phyloP scores from a whole-genome alignment of 1,140 invertebrate genomes.

The Bombus huntii region DNA sequence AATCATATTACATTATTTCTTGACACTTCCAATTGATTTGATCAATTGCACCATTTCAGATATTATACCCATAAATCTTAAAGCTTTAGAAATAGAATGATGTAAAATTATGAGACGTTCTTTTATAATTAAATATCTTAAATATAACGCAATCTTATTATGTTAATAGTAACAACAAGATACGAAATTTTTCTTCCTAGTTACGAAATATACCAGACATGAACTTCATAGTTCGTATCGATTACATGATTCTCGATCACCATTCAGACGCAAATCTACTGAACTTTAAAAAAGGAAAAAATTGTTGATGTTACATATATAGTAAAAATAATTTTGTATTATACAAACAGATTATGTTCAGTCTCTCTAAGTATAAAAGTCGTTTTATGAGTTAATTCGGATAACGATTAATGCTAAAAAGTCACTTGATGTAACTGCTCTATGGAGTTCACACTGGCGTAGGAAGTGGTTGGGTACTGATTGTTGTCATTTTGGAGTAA shows the following conservation, averaged over 20 bases:
- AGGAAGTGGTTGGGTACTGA: conserved; percentile 79
- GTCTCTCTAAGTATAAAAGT: conserved; percentile 59
- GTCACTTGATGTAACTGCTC: conserved; percentile 54
- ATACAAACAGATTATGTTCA: conserved; percentile 26
- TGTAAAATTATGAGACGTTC: conserved; percentile 44
- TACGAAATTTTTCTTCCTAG: conserved; percentile 43
- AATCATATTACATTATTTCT: conserved; percentile 18
- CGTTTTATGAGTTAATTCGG: conserved; percentile 31
- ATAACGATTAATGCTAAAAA: conserved; percentile 52
- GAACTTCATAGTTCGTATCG: conserved; percentile 51
- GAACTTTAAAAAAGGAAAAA: background rate
- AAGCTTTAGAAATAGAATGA: conserved; percentile 28
- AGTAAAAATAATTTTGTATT: conserved; percentile 23
- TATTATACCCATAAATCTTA: conserved; percentile 6
- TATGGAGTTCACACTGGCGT: conserved; percentile 78
- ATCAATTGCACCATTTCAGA: background rate
- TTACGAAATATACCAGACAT: conserved; percentile 48
- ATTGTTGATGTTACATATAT: background rate
- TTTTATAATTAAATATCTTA: conserved; percentile 61
- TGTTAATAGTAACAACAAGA: conserved; percentile 33
- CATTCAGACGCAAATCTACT: background rate
- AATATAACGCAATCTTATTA: conserved; percentile 29
- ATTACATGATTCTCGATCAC: background rate
- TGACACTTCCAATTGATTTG: conserved; percentile 10
- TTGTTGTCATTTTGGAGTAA: conserved; percentile 76